phyloP scores from a whole-genome alignment of 64 coral and sea anemone species.

The Hydrozoanthus tunicans region DNA sequence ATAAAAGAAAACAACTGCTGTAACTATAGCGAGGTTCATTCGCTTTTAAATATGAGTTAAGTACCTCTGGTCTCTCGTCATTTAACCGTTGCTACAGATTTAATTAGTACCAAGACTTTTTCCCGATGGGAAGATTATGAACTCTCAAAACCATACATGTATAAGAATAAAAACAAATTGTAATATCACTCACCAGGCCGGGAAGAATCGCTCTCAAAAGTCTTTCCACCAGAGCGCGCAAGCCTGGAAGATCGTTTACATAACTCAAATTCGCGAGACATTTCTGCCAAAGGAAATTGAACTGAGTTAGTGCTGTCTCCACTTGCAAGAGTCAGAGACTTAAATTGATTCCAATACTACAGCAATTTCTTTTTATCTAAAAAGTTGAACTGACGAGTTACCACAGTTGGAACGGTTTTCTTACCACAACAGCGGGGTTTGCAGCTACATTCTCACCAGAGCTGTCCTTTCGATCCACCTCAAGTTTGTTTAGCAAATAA shows the following conservation, averaged over 20 bases:
- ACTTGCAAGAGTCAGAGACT: neutral
- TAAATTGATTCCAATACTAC: neutral
- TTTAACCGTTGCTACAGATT: too few species aligned
- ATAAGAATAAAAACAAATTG: conserved; percentile 10
- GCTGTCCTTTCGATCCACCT: neutral
- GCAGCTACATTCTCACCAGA: neutral
- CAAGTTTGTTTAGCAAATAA: conserved; percentile 24
- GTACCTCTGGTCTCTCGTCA: too few species aligned
- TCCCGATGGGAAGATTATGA: too few species aligned
- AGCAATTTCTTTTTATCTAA: too few species aligned
- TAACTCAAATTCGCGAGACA: conserved; percentile 35
- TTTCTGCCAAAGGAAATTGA: neutral
- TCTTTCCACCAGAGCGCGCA: conserved; percentile 15
- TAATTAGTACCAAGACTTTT: too few species aligned
- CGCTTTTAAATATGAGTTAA: too few species aligned
- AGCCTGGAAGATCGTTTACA: conserved; percentile 21
- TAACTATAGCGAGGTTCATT: too few species aligned
- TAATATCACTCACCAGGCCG: conserved; percentile 23
- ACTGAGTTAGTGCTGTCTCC: neutral
- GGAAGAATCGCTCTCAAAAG: conserved; percentile 31
- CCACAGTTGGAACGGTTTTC: neutral
- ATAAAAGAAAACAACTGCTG: too few species aligned
- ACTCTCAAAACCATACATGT: neutral
- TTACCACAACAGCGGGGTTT: conserved; percentile 3
- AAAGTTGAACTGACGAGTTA: neutral